Evolutionary conservation across 2,797 vertebrate species (phyloP).

Genomic region (Anguilla marmorata): DNA sequence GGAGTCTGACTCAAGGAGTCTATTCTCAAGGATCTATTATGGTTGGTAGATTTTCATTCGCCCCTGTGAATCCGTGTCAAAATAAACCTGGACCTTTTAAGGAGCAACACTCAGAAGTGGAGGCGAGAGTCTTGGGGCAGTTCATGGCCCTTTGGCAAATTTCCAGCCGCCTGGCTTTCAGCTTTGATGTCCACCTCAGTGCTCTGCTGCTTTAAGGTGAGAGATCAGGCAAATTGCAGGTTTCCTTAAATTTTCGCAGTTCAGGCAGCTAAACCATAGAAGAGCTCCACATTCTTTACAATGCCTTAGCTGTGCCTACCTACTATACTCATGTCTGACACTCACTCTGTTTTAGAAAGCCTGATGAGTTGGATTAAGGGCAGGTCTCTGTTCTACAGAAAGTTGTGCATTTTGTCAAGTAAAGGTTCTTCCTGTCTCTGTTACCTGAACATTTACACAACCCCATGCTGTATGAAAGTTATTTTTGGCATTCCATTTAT

Average conservation of each 20-base stretch:
- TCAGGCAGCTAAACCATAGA: not conserved
- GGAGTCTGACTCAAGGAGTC: slow-evolving; percentile 64
- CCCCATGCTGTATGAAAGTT: not conserved
- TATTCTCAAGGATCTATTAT: slow-evolving; percentile 65
- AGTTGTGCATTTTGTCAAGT: no score
- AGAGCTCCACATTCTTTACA: not conserved
- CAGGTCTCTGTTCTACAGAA: no score
- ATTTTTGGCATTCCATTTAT: not conserved
- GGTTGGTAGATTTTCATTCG: slow-evolving; percentile 81
- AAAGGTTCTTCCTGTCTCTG: no score
- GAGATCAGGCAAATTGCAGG: slow-evolving; percentile 76
- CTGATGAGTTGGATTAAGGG: no score
- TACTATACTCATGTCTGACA: no score
- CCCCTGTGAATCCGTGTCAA: slow-evolving; percentile 79
- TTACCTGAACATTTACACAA: no score
- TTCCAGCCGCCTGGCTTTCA: slow-evolving; percentile 70
- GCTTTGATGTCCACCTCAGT: slow-evolving; percentile 75
- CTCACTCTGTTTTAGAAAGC: no score
- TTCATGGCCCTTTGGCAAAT: slow-evolving; percentile 72
- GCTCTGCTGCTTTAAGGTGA: slow-evolving; percentile 63
- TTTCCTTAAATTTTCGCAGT: not conserved
- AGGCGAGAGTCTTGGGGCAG: slow-evolving; percentile 65
- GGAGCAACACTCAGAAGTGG: slow-evolving; percentile 80
- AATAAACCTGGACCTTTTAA: slow-evolving; percentile 82
- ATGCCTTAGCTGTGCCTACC: not conserved